phyloP scores from a whole-genome alignment of 2,797 vertebrate genomes.

The Podarcis siculus region DNA sequence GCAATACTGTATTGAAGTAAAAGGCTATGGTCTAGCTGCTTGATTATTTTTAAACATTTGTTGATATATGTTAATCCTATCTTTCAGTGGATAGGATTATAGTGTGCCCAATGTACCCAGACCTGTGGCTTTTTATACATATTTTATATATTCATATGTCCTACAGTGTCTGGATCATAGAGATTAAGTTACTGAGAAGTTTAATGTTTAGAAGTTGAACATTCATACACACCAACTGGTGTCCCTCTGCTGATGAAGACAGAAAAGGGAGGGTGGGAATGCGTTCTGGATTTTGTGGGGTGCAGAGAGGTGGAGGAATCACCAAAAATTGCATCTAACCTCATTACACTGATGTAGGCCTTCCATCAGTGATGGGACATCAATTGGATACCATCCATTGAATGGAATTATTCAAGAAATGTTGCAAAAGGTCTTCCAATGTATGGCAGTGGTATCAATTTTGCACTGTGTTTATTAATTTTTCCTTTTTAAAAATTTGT shows the following conservation, averaged over 20 bases:
- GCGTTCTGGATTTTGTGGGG: too few species aligned
- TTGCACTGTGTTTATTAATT: conserved; percentile 32
- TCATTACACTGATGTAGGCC: background rate
- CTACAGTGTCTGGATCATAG: background rate
- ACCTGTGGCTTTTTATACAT: background rate
- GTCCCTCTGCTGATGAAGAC: too few species aligned
- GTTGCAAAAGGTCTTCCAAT: conserved; percentile 30
- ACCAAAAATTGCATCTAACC: background rate
- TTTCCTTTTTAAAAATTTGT: background rate
- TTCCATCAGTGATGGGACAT: background rate
- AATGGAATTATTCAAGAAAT: background rate
- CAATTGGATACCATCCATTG: background rate
- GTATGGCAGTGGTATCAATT: conserved; percentile 53
- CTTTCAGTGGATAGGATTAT: background rate
- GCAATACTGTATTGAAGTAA: background rate
- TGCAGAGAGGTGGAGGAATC: too few species aligned
- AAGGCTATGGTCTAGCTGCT: conserved; percentile 38
- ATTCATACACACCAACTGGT: background rate
- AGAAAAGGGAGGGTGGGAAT: too few species aligned
- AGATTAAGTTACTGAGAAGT: conserved; percentile 12
- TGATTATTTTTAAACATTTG: conserved; percentile 6
- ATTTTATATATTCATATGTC: background rate
- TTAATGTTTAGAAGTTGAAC: conserved; percentile 28
- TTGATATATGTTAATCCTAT: background rate
- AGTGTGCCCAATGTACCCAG: background rate